A percentile compares a stretch with the other conserved stretches of the same genome.
These are phyloP conservation scores for Meles meles DNA, from an alignment of 2,113 vertebrate genomes.

Conservation along the genomic window DNA sequence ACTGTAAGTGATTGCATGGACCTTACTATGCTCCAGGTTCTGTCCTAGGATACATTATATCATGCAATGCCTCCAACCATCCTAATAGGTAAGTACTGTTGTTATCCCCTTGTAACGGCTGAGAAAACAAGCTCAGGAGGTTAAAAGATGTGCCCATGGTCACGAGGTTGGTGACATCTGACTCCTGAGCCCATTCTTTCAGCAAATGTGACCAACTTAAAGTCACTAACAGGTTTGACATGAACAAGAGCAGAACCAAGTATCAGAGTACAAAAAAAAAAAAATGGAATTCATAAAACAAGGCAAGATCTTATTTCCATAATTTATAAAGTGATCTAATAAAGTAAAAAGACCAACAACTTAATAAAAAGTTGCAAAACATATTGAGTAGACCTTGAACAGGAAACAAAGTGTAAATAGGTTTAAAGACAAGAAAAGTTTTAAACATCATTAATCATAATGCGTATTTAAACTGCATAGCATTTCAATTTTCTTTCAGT, in stretches of 20 bases:
- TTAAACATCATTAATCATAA: not conserved
- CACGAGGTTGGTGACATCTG: not conserved
- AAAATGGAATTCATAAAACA: not conserved
- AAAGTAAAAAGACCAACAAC: not conserved
- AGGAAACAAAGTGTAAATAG: not conserved
- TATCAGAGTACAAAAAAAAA: not conserved
- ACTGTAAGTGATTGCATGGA: not conserved
- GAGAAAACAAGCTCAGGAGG: not conserved
- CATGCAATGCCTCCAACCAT: not conserved
- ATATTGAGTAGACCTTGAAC: not conserved
- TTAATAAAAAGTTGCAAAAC: not conserved
- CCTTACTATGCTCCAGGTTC: not conserved
- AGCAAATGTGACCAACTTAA: not conserved
- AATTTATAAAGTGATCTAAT: not conserved
- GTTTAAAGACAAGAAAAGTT: not conserved
- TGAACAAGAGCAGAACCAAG: not conserved
- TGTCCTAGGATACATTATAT: not conserved
- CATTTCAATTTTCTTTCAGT: not conserved
- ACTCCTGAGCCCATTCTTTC: not conserved
- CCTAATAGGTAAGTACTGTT: not conserved
- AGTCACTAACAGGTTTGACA: not conserved
- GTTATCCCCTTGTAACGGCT: not conserved
- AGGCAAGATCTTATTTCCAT: not conserved
- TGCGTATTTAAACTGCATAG: not conserved
- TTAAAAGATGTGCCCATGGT: not conserved